Evolutionary conservation across 1,140 invertebrate genomes (phyloP), one percentile per base, ranked within the genome.

Genomic region (Diprion similis): DNA sequence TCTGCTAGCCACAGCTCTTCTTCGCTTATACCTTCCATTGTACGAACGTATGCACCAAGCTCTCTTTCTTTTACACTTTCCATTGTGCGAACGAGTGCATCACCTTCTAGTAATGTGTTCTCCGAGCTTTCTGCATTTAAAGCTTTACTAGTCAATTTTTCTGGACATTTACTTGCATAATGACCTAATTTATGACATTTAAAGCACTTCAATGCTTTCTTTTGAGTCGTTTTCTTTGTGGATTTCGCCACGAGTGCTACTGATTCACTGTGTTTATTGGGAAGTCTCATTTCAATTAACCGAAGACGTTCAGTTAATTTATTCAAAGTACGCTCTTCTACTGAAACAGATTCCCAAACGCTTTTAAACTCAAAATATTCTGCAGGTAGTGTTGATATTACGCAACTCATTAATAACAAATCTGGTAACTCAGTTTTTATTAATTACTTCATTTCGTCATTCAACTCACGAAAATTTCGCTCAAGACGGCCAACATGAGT

Each of bases 331-430:
- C 74, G 47, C 17, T 78, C 73, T 46, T 73, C 68, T 37, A 76
- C 69, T 45, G 75, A 70, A n/a, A 78, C 67, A 1, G 76, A 73
- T 71, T 82, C 79, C 78, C 79, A 79, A 8, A 77, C 78, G 75
- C 78, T 77, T 11, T 76, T 73, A 72, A 80, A 81, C 51, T 79
- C 79, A 46, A 72, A 73, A 51, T 78, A 81, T 37, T 78, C 77
- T 19, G 70, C 17, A 51, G 73, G 77, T n/a, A 81, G 64, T 10
- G 76, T 80, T 15, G 70, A 74, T 47, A 80, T 74, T 10, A 78
- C 70, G 19, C 77, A 17, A 69, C 74, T 77, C 69, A 81, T 74
- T 17, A 82, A 73, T 17, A 83, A 45, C 47, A 76, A 71, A 0
- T 78, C 79, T 24, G 78, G 76, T 48, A 82, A 66, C 59, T 78